phyloP scores from a whole-genome alignment of 2,113 vertebrate genomes.

The Oophaga pumilio region DNA sequence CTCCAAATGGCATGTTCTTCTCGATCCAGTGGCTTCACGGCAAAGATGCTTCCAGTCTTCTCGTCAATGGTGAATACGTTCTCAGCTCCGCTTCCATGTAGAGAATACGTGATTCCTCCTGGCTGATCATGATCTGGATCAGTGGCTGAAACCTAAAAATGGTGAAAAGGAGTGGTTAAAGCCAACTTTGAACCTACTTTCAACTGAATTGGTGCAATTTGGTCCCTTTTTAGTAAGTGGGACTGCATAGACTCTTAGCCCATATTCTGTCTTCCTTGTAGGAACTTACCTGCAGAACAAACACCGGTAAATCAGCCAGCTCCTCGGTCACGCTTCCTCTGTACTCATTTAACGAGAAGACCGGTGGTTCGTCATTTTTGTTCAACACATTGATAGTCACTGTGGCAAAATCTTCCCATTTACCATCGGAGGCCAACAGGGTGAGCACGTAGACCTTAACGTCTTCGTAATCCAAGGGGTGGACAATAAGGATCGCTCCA shows the following conservation, averaged over 20 bases:
- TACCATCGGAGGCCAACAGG: slow-evolving; percentile 85
- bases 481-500: slow-evolving; percentile 83
- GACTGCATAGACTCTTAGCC: too few relatives aligned
- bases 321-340: slow-evolving; percentile 86
- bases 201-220: neutral
- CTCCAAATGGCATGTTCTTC: slow-evolving; percentile 84
- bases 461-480: slow-evolving; percentile 85
- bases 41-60: slow-evolving; percentile 83
- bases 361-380: slow-evolving; percentile 87
- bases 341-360: slow-evolving; percentile 85
- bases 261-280: neutral
- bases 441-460: slow-evolving; percentile 82
- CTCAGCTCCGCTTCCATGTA: slow-evolving; percentile 85
- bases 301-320: slow-evolving; percentile 80
- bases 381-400: slow-evolving; percentile 79
- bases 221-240: neutral
- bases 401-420: slow-evolving; percentile 87
- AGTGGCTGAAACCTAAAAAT: slow-evolving; percentile 78
- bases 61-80: slow-evolving; percentile 86
- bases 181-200: neutral
- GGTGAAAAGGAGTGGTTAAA: neutral
- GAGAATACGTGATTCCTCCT: slow-evolving; percentile 83
- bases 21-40: slow-evolving; percentile 79
- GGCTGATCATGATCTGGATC: slow-evolving; percentile 83
- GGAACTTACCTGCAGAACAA: slow-evolving; percentile 81